Evolutionary conservation across 1,140 invertebrate genomes (phyloP).

Genomic region (Heliconius himera): DNA sequence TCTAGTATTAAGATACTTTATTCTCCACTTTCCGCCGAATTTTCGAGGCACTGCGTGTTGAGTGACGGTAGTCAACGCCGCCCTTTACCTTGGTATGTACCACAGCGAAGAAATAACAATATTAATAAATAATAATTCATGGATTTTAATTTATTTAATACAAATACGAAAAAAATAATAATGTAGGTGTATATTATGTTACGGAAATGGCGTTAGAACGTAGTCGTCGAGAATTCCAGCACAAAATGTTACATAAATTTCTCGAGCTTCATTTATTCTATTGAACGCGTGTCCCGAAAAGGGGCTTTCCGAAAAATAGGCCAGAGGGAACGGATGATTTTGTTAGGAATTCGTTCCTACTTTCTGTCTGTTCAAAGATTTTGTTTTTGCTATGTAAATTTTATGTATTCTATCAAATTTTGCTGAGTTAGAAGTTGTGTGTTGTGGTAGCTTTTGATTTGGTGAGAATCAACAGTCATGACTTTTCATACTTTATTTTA

Average conservation of each 20-base stretch:
- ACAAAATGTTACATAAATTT: slow-evolving; percentile 61
- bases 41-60: background rate
- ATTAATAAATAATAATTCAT: too few species aligned
- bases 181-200: background rate
- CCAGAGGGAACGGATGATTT: slow-evolving; percentile 47
- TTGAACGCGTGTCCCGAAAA: slow-evolving; percentile 50
- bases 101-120: too few species aligned
- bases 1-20: background rate
- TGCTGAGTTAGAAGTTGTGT: slow-evolving; percentile 2
- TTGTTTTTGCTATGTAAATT: slow-evolving; percentile 38
- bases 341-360: slow-evolving; percentile 40
- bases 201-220: slow-evolving; percentile 29
- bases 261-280: slow-evolving; percentile 72
- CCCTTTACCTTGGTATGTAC: background rate
- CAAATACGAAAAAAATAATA: too few species aligned
- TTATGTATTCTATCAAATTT: slow-evolving; percentile 39
- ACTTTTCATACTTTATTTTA: background rate
- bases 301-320: slow-evolving; percentile 60
- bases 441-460: background rate
- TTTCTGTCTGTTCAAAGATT: slow-evolving; percentile 36
- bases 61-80: background rate
- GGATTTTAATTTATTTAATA: too few species aligned
- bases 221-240: slow-evolving; percentile 26
- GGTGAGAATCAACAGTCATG: background rate
- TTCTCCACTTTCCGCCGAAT: background rate